These are phyloP conservation scores for Xylocopa sonorina DNA, from an alignment of 1,140 invertebrate species.

Conservation along the genomic window DNA sequence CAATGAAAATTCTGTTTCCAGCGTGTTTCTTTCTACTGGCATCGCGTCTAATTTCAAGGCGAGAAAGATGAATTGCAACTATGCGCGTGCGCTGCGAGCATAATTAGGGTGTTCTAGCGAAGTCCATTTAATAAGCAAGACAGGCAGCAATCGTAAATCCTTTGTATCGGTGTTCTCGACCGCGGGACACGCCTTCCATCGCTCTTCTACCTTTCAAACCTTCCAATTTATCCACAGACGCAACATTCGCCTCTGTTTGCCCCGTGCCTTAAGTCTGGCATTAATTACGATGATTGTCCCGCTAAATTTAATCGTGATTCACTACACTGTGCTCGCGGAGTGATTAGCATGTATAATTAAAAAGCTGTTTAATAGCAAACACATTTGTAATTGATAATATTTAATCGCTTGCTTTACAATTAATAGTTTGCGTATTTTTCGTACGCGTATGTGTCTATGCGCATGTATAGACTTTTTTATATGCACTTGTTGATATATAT, in stretches of 20 bases:
- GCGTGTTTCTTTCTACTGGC: not conserved
- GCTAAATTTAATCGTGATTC: too few relatives aligned
- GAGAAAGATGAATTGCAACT: not conserved
- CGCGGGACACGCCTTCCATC: not conserved
- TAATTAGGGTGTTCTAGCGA: not conserved
- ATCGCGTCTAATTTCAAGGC: not conserved
- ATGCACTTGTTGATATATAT: too few relatives aligned
- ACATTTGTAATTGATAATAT: too few relatives aligned
- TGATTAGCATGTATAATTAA: too few relatives aligned
- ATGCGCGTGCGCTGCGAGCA: not conserved
- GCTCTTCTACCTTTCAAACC: not conserved
- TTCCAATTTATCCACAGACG: not conserved
- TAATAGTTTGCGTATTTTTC: too few relatives aligned
- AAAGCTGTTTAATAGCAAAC: too few relatives aligned
- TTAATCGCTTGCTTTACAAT: too few relatives aligned
- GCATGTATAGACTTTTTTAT: too few relatives aligned
- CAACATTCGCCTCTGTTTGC: not conserved
- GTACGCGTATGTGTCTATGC: too few relatives aligned
- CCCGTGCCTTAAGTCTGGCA: too few relatives aligned
- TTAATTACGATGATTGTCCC: not conserved
- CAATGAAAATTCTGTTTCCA: not conserved
- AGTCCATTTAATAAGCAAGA: slow-evolving; percentile 25
- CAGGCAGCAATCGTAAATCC: slow-evolving; percentile 25
- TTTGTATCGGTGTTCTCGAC: not conserved
- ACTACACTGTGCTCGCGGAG: too few relatives aligned